Base-by-base conservation (phyloP, 2,113 vertebrate genomes). In the Pleuronectes platessa region DNA sequence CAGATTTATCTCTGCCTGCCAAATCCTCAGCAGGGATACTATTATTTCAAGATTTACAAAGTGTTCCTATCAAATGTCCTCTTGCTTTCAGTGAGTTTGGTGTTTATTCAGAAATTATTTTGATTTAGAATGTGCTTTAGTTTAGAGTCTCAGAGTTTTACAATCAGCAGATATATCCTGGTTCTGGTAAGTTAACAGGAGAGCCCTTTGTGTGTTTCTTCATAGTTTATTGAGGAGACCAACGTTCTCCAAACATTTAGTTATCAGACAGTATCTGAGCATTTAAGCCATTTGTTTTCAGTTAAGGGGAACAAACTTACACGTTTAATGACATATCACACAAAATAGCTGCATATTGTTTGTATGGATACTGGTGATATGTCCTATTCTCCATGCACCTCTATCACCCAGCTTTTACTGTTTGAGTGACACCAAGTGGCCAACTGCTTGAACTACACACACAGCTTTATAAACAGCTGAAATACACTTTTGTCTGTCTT, bases 391-490 rank as follows among this genome's bases (percentile, higher is more conserved):
- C 58, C 2, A 15, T 47, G 15, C 45, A 47, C 0, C 13, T 27
- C 65, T 17, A 17, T 61, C 15, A 26, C n/a, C 49, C 18, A 31
- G 14, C 26, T 65, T 35, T 15, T 31, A 24, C 61, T 67, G 49
- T 8, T 31, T 3, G 27, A 71, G 6, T 37, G 68, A 73, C 86
- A 67, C 31, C 68, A 27, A 37, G 71, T 86, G 80, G 79, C 18
- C 53, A 49, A 17, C 1, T 17, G 11, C 1, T 17, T 20, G 58
- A 76, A 79, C 21, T 78, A 26, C 54, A 76, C 17, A 45, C 24
- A 65, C 27, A 1, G 13, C 18, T n/a, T 8, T 58, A 37, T 12
- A 9, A 54, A 40, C 21, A 12, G n/a, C 1, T 21, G 5, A n/a
- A 15, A 58, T 31, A 47, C 9, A 42, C 12, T 0, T 31, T 31